Evolutionary conservation across 2,797 vertebrate species (phyloP).

Genomic region (Graptemys geographica): DNA sequence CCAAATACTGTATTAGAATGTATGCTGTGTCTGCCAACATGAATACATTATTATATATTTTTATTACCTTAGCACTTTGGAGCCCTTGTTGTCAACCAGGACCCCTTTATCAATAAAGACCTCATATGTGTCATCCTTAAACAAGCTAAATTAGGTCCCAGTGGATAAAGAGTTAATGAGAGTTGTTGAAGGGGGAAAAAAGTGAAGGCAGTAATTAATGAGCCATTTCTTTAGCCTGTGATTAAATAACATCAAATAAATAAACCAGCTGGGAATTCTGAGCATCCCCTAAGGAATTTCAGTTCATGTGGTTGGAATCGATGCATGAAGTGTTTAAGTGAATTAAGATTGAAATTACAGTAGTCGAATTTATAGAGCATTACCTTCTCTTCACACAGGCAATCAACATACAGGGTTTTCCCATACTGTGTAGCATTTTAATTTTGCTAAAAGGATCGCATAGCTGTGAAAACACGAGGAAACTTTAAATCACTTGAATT

Average conservation of each 20-base stretch:
- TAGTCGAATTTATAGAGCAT: background rate
- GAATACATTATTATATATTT: accelerated
- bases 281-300: background rate
- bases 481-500: background rate
- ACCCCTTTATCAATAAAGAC: background rate
- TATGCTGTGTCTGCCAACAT: background rate
- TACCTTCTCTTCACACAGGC: background rate
- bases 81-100: background rate
- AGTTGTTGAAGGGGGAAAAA: background rate
- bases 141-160: background rate
- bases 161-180: background rate
- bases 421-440: background rate
- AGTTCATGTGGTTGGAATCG: background rate
- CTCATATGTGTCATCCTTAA: background rate
- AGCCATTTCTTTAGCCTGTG: background rate
- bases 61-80: background rate
- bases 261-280: background rate
- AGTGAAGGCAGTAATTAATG: background rate
- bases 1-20: background rate
- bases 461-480: background rate
- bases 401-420: background rate
- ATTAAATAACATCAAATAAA: constrained; percentile 32
- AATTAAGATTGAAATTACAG: background rate
- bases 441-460: background rate
- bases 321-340: background rate